These are phyloP conservation scores for Drosophila anceps DNA, from an alignment of 2,888 invertebrate species.

Conservation along the genomic window DNA sequence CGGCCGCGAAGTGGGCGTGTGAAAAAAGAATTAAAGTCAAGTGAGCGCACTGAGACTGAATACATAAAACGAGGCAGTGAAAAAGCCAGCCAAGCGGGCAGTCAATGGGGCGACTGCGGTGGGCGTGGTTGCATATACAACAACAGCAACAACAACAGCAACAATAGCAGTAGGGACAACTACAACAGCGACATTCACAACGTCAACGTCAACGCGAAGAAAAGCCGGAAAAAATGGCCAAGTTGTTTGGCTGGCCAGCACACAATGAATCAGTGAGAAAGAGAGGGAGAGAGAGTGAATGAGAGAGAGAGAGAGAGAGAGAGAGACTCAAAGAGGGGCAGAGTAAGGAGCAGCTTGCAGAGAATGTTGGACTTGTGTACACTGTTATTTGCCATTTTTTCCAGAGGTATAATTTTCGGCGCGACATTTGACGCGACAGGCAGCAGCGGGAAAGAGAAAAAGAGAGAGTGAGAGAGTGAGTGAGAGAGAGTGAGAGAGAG, in stretches of 20 bases:
- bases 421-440: constrained; percentile 83
- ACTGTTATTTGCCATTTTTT: constrained; percentile 62
- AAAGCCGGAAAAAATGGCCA: constrained; percentile 79
- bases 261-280: constrained; percentile 26
- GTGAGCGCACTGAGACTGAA: constrained; percentile 82
- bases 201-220: constrained; percentile 74
- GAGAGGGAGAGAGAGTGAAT: neutral
- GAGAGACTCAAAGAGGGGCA: neutral
- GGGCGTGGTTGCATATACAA: constrained; percentile 63
- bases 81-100: constrained; percentile 47
- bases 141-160: constrained; percentile 27
- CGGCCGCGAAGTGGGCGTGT: constrained; percentile 71
- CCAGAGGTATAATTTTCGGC: constrained; percentile 82
- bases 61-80: constrained; percentile 71
- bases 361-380: constrained; percentile 52
- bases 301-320: neutral
- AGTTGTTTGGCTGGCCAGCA: constrained; percentile 71
- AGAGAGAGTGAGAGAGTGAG: neutral
- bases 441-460: neutral
- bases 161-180: constrained; percentile 22
- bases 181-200: constrained; percentile 41
- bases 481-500: neutral
- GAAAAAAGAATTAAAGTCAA: constrained; percentile 82
- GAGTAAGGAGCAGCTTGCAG: constrained; percentile 11
- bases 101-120: constrained; percentile 35